Evolutionary conservation across 2,113 vertebrate genomes (phyloP).

Genomic region (Arothron firmamentum): DNA sequence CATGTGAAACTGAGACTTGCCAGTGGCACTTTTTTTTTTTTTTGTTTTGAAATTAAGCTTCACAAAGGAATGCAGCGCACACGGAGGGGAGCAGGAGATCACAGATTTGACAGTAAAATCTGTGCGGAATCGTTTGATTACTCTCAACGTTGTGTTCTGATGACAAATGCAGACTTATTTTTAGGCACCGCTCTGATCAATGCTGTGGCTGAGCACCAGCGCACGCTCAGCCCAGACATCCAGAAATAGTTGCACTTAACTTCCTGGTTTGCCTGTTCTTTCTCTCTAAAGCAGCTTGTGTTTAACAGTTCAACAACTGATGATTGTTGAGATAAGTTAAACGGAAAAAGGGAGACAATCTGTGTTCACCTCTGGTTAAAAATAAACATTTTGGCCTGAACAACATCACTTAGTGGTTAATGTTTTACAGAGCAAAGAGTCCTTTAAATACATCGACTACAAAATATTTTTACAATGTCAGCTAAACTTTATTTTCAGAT

Average conservation of each 20-base stretch:
- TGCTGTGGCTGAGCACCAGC: too few species aligned
- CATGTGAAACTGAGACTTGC: conserved; percentile 41
- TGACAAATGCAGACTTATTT: too few species aligned
- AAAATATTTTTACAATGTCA: too few species aligned
- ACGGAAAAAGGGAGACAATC: neutral
- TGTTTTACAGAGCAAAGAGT: too few species aligned
- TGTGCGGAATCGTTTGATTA: too few species aligned
- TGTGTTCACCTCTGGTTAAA: neutral
- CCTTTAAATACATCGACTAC: too few species aligned
- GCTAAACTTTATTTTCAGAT: neutral
- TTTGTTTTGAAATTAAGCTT: conserved; percentile 1
- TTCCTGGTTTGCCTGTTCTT: neutral
- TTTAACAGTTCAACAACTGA: neutral
- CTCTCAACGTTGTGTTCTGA: too few species aligned
- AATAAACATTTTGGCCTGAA: neutral
- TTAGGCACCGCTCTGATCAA: too few species aligned
- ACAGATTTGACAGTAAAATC: conserved; percentile 1
- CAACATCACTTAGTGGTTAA: too few species aligned
- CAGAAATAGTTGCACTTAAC: conserved; percentile 20
- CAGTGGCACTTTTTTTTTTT: conserved; percentile 4
- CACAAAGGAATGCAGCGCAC: conserved; percentile 3
- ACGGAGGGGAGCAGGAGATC: neutral
- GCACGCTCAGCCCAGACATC: neutral
- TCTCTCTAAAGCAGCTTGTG: too few species aligned
- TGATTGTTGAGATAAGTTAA: neutral